Conservation (phyloP, 2,797 vertebrate species). For the Melanotaenia trifasciata region DNA sequence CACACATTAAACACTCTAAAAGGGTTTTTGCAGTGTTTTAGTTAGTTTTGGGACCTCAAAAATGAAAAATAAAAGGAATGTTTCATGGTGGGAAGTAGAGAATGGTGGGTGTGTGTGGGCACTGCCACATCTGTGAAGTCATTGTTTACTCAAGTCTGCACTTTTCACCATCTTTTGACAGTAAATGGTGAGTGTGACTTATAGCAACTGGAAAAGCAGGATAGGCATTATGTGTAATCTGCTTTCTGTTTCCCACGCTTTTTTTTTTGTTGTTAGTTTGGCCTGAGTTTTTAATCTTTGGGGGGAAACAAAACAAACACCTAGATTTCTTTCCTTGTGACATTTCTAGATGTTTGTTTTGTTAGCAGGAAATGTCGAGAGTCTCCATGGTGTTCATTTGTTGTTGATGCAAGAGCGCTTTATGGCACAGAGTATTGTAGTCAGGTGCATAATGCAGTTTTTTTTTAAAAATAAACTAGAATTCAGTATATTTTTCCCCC, state of each 20-base stretch:
- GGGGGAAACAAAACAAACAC: not conserved
- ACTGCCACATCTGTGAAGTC: conserved; percentile 17
- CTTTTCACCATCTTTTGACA: conserved; percentile 15
- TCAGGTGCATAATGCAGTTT: conserved; percentile 18
- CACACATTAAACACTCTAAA: not conserved
- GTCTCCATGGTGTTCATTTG: conserved; percentile 19
- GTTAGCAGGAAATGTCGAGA: conserved; percentile 16
- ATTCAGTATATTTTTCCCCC: not conserved
- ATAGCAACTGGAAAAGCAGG: conserved; percentile 10
- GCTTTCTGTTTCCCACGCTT: no score
- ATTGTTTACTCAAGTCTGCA: conserved; percentile 29
- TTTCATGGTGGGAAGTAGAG: conserved; percentile 24
- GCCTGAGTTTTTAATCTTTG: not conserved
- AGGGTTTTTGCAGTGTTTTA: conserved; percentile 15
- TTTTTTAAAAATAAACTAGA: not conserved
- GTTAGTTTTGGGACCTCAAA: not conserved
- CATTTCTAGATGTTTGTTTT: conserved; percentile 25
- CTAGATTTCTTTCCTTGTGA: conserved; percentile 1
- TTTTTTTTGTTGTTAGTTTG: not conserved
- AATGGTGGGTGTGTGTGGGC: conserved; percentile 20
- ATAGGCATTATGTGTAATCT: conserved; percentile 5
- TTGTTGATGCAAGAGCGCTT: conserved; percentile 34
- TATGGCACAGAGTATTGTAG: conserved; percentile 26
- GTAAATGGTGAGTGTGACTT: conserved; percentile 14
- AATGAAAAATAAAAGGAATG: not conserved